phyloP scores from a whole-genome alignment of 2,113 vertebrate genomes.

The Gopherus evgoodei region DNA sequence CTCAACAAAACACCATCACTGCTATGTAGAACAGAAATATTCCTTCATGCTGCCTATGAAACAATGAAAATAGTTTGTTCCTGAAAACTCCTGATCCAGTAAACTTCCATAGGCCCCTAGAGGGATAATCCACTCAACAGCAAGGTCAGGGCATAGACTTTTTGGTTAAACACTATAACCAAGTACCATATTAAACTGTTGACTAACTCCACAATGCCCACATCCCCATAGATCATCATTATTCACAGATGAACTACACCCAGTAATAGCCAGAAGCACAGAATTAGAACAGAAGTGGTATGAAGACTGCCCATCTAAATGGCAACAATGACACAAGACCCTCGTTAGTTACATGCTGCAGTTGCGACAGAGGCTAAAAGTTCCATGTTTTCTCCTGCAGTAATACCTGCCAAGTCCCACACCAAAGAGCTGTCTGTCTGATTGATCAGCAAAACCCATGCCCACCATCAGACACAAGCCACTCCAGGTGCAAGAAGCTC shows the following conservation, averaged over 20 bases:
- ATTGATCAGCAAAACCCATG: not conserved
- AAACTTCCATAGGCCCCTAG: not conserved
- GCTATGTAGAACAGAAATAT: not conserved
- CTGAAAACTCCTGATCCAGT: not conserved
- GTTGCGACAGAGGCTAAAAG: not conserved
- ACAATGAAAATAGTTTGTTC: not conserved
- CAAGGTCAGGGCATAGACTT: not conserved
- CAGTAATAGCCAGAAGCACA: not conserved
- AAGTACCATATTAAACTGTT: not conserved
- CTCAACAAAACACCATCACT: fast-evolving
- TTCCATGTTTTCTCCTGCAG: not conserved
- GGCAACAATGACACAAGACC: not conserved
- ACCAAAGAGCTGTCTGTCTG: not conserved
- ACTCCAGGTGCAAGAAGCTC: not conserved
- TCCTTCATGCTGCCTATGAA: not conserved
- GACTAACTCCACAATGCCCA: not conserved
- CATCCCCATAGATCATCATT: not conserved
- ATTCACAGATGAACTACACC: not conserved
- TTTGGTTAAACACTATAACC: not conserved
- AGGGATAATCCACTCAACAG: not conserved
- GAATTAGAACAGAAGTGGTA: not conserved
- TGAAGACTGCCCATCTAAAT: not conserved
- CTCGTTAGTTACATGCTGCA: not conserved
- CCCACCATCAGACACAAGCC: not conserved
- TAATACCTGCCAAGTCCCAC: not conserved